Evolutionary conservation across 2,113 vertebrate genomes (phyloP), one percentile per base, ranked within the genome.

Genomic region (Oncorhynchus nerka): DNA sequence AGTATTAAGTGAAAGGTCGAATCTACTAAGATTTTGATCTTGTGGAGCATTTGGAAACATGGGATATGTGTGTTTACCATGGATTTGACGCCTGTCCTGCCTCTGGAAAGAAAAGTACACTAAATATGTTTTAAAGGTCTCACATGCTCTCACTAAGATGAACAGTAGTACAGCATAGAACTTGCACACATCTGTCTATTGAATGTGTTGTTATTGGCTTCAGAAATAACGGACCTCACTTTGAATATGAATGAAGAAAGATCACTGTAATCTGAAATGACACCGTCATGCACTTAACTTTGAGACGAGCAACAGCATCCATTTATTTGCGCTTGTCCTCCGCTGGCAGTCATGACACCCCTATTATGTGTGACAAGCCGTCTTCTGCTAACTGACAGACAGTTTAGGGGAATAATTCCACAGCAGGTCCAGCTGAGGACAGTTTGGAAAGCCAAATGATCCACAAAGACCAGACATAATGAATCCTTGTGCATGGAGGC

Each of bases 401-500:
- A 34, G 70, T 28, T 11, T 5, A 64, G 83, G 83, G 71, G 69
- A 82, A 88, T 83, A 20, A 20, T 81, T 80, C 79, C 8, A 83
- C 74, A 85, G 85, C 82, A 68, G 68, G 79, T 39, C 20, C 81
- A 81, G 81, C 77, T 76, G 39, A 45, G 39, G 39, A 45, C 39
- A 45, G 39, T 45, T 45, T 45, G 39, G 39, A 45, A 45, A 45
- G 39, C 39, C 39, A 45, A 45, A 45, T 45, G 9, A 45, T 45
- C 39, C 39, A 74, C 39, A 83, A 77, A 74, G 77, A 84, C 72
- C 76, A 75, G 82, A 86, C 75, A 75, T 81, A 85, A 83, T 83
- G 83, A 82, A 81, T 48, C 74, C 72, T 45, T 88, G 86, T 75
- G 84, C 82, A 84, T 73, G 73, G 83, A 88, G 81, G 85, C 80